A percentile compares a stretch with the other conserved stretches of the same genome.
These are phyloP conservation scores for Oscheius myriophilus DNA, from an alignment of 2,888 invertebrate genomes.

Conservation along the genomic window DNA sequence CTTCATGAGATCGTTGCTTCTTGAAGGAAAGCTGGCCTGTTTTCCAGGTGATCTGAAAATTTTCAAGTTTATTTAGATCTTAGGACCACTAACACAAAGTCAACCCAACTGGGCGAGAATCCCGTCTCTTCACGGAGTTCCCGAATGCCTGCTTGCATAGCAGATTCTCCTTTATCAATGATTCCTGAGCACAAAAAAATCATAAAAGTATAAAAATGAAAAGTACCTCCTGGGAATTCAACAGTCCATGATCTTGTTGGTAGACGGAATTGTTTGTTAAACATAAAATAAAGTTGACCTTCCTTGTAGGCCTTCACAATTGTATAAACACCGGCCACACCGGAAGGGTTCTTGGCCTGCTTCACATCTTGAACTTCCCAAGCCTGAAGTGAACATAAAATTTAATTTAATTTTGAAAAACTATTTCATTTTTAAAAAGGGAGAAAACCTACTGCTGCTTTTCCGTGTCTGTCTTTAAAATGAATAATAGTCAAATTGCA, in stretches of 20 bases:
- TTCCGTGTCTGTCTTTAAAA: constrained; percentile 21
- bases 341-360: constrained; percentile 13
- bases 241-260: constrained; percentile 25
- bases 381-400: background rate
- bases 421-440: too few species aligned
- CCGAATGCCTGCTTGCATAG: constrained; percentile 14
- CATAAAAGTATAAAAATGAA: background rate
- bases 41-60: constrained; percentile 17
- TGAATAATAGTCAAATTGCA: constrained; percentile 24
- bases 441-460: constrained; percentile 4
- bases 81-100: constrained; percentile 11
- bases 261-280: constrained; percentile 16
- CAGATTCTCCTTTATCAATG: constrained; percentile 15
- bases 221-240: constrained; percentile 18
- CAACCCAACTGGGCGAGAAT: background rate
- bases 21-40: constrained; percentile 21
- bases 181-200: background rate
- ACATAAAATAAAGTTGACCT: constrained; percentile 13
- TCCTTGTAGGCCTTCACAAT: constrained; percentile 23
- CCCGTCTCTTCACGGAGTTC: constrained; percentile 23
- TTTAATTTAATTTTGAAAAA: too few species aligned
- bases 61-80: background rate
- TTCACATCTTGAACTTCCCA: constrained; percentile 22
- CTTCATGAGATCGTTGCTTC: constrained; percentile 22
- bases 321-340: constrained; percentile 23